Conservation (phyloP, 2,888 invertebrate genomes). For the Lasioglossum pauxillum region DNA sequence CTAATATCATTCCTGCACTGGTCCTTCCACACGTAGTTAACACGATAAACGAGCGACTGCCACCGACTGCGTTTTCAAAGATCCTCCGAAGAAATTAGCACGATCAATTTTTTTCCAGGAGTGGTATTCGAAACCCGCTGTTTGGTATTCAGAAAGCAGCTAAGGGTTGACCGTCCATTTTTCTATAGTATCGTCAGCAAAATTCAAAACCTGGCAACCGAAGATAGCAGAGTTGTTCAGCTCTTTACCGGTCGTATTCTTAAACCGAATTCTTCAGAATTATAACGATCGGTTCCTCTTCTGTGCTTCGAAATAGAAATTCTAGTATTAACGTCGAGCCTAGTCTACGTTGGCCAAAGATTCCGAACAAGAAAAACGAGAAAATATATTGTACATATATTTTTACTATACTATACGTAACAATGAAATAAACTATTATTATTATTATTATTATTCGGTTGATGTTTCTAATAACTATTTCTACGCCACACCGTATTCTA, state of each 20-base stretch:
- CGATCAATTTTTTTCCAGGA: slow-evolving; percentile 53
- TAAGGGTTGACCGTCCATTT: slow-evolving; percentile 55
- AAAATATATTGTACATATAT: neutral
- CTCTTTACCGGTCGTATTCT: slow-evolving; percentile 44
- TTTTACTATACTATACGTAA: neutral
- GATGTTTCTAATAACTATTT: neutral
- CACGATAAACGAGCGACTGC: neutral
- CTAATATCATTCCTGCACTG: neutral
- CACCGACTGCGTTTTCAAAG: neutral
- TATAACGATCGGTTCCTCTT: neutral
- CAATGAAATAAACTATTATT: neutral
- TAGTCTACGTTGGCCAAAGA: slow-evolving; percentile 33
- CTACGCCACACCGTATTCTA: neutral
- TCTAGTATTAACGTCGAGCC: neutral
- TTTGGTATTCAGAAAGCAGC: neutral
- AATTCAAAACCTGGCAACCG: slow-evolving; percentile 17
- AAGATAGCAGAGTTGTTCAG: slow-evolving; percentile 7
- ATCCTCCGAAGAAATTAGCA: neutral
- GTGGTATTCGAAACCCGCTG: slow-evolving; percentile 31
- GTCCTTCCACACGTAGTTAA: neutral
- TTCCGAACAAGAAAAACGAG: neutral
- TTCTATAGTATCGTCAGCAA: slow-evolving; percentile 53
- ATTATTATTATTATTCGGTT: neutral
- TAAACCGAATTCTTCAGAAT: slow-evolving; percentile 20
- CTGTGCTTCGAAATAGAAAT: neutral